A percentile compares a stretch with the other conserved stretches of the same genome.
phyloP scores from a whole-genome alignment of 2,113 vertebrate species.

The Sisor rabdophorus region DNA sequence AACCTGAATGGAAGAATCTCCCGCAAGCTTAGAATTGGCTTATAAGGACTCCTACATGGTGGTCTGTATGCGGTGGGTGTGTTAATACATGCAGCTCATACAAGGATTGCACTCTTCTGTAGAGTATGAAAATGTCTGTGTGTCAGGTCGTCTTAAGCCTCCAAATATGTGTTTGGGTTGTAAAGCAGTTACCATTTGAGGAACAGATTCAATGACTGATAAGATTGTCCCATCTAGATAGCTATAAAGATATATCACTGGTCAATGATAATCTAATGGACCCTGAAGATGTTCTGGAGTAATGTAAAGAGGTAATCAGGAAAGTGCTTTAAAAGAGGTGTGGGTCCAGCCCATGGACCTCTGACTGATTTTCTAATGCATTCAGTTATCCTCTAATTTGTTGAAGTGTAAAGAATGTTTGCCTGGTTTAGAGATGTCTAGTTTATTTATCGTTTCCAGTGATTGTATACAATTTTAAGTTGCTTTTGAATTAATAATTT shows the following conservation, averaged over 20 bases:
- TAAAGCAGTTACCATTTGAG: neutral
- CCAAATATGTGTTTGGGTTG: neutral
- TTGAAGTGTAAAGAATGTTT: no score
- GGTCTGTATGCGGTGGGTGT: neutral
- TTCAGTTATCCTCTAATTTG: no score
- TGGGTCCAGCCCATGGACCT: neutral
- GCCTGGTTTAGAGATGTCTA: no score
- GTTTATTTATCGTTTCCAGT: no score
- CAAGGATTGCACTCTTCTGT: neutral
- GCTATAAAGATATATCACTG: neutral
- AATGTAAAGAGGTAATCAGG: neutral
- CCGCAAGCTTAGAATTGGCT: neutral
- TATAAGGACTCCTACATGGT: neutral
- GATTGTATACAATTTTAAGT: no score
- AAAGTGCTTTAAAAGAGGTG: neutral
- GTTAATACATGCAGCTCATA: neutral
- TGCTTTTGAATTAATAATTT: no score
- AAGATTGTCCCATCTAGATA: neutral
- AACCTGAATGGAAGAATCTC: neutral
- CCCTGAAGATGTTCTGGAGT: neutral
- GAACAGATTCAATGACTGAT: neutral
- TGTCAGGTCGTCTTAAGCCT: neutral
- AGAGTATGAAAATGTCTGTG: neutral
- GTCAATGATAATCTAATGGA: neutral
- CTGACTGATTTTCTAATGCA: no score